Evolutionary conservation across 2,797 vertebrate species (phyloP), one percentile per base, ranked within the genome.

Genomic region (Anniella stebbinsi): DNA sequence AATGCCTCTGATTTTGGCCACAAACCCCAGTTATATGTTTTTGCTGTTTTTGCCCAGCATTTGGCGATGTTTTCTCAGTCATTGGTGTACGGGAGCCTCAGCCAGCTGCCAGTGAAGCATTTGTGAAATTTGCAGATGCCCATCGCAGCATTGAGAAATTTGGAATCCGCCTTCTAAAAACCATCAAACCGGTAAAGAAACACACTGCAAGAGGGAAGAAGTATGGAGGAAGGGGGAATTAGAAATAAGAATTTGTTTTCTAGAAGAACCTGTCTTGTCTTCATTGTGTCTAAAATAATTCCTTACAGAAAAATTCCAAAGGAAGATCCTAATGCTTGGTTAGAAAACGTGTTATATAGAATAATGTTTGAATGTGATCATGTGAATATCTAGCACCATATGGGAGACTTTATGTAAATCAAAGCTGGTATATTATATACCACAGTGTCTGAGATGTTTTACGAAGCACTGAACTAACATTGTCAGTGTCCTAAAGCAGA

Each of bases 81-180:
- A 99, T 99, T 25, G 99, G 99, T 3, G 99, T 99, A 1, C 97
- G 99, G 95, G 99, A 99, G 96, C 99, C 98, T 0, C 99, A 99
- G 91, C 98, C 99, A 21, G 98, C 98, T 1, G 99, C 99, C 63
- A 99, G 99, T 10, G 98, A 99, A 96, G 99, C 99, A 0, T 99
- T 99, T 28, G 98, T 99, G 84, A 99, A 99, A 96, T 99, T 99
- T 76, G 99, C 99, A 0, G 98, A 99, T 41, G 99, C 99, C 86
- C 99, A 99, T 94, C 98, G 99, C 93, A 99, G 92, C 97, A 99
- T 99, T 15, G 99, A 99, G 97, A 99, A 99, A 94, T 99, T 98
- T 33, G 99, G 99, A 76, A 99, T 99, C 94, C 98, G 98, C 94
- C 98, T 99, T 28, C 97, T 99, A 57, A 99, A 99, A 96, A 99